Evolutionary conservation across 2,113 vertebrate genomes (phyloP), one percentile per base, ranked within the genome.

Genomic region (Lonchura striata): DNA sequence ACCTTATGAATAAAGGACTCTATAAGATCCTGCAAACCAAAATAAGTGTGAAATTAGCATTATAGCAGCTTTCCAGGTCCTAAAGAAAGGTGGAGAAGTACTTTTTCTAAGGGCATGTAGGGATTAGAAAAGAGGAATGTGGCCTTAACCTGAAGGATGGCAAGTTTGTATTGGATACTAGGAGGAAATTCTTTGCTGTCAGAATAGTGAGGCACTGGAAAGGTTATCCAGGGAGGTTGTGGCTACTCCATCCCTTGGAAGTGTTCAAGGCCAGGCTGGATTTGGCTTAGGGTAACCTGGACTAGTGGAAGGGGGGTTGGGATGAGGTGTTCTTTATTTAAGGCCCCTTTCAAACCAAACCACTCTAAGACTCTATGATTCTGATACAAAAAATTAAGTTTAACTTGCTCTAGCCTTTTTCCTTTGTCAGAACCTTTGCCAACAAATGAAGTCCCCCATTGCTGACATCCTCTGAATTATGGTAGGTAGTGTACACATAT

Each of bases 191-290:
- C 13, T 53, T 47, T 31, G 8, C 17, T 53, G 30, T 35, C 20
- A 60, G 8, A 4, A 13, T 21, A 11, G 11, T 31, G 39, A 53
- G 17, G 25, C 2, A 4, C 14, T 54, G 20, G 30, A 5, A 35
- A 21, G 2, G 13, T 8, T n/a, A 4, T 3, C 30, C 17, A 41
- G 46, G 10, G 23, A 66, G 5, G 6, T 0, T 19, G 3, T 82
- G 46, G 13, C 4, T 53, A 28, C 3, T 13, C 3, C 24, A 13
- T 47, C 4, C 60, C 24, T 54, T 53, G 28, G 33, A 30, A 41
- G 3, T n/a, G 11, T 18, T 30, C 28, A 82, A 30, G 24, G 7
- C 16, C 53, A 25, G 28, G 5, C 1, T 61, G 47, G 5, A 25
- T 5, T 7, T 24, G 11, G 4, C 14, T 89, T 15, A 41, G 47